Conservation (phyloP, 1,140 invertebrate genomes). For the Sycobia sp. region DNA sequence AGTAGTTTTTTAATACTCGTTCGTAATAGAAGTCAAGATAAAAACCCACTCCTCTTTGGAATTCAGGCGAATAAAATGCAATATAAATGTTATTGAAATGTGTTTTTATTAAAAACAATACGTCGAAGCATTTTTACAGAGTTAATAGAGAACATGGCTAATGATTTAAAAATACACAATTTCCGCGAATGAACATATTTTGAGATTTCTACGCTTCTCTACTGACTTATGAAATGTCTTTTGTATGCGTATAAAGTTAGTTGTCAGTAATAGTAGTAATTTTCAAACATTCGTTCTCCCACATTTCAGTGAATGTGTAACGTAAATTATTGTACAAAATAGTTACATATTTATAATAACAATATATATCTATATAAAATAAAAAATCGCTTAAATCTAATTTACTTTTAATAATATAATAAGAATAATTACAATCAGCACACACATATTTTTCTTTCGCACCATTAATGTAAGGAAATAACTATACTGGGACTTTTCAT, state of each 20-base stretch:
- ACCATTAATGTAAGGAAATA: constrained; percentile 34
- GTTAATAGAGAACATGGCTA: constrained; percentile 30
- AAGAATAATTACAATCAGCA: constrained; percentile 37
- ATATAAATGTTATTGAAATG: constrained; percentile 4
- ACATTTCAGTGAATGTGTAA: constrained; percentile 28
- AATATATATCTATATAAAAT: constrained; percentile 47
- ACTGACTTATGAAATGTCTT: constrained; percentile 23
- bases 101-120: constrained; percentile 36
- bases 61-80: too few species aligned
- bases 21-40: too few species aligned
- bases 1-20: too few species aligned
- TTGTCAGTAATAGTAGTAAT: constrained; percentile 18
- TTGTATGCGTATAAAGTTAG: constrained; percentile 28
- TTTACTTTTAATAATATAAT: constrained; percentile 30
- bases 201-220: constrained; percentile 19
- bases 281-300: constrained; percentile 11
- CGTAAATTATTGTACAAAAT: constrained; percentile 51
- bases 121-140: constrained; percentile 33
- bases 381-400: constrained; percentile 45
- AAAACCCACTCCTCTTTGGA: too few species aligned
- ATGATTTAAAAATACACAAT: constrained; percentile 17
- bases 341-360: constrained; percentile 57
- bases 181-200: constrained; percentile 16
- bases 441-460: constrained; percentile 30
- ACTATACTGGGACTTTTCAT: constrained; percentile 27